A percentile compares a stretch with the other conserved stretches of the same genome.
phyloP scores from a whole-genome alignment of 1,140 invertebrate species.

The Musca vetustissima region DNA sequence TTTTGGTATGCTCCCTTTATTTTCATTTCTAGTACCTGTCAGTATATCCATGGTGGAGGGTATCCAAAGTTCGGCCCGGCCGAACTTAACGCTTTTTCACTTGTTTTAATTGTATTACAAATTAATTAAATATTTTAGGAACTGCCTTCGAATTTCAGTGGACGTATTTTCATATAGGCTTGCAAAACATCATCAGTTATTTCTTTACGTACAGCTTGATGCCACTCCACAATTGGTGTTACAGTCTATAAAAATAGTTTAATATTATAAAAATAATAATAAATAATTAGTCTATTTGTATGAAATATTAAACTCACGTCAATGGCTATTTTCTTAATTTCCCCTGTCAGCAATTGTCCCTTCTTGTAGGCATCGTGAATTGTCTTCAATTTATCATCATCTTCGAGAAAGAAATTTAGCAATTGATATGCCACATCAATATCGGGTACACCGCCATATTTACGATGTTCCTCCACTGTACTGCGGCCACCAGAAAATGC shows the following conservation, averaged over 20 bases:
- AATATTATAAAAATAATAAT: background rate
- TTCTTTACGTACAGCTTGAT: constrained; percentile 78
- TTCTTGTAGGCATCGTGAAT: constrained; percentile 82
- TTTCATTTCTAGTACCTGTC: too few relatives aligned
- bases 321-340: constrained; percentile 92
- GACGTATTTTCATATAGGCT: constrained; percentile 82
- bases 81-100: too few relatives aligned
- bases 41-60: too few relatives aligned
- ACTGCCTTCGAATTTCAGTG: constrained; percentile 63
- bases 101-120: too few relatives aligned
- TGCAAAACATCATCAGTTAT: constrained; percentile 86
- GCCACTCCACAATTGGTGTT: constrained; percentile 72
- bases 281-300: background rate
- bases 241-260: constrained; percentile 47
- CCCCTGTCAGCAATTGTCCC: constrained; percentile 89
- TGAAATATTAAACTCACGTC: constrained; percentile 53
- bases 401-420: constrained; percentile 92
- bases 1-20: too few relatives aligned
- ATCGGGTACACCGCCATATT: constrained; percentile 91
- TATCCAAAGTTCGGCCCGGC: too few relatives aligned
- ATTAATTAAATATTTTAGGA: too few relatives aligned
- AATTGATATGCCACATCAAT: constrained; percentile 97
- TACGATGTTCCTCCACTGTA: constrained; percentile 90
- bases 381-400: constrained; percentile 85
- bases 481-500: constrained; percentile 96